Percentiles rank a stretch among this genome's conserved stretches.
These are phyloP conservation scores for Prietella phreatophila DNA, from an alignment of 2,113 vertebrate species.

Conservation along the genomic window DNA sequence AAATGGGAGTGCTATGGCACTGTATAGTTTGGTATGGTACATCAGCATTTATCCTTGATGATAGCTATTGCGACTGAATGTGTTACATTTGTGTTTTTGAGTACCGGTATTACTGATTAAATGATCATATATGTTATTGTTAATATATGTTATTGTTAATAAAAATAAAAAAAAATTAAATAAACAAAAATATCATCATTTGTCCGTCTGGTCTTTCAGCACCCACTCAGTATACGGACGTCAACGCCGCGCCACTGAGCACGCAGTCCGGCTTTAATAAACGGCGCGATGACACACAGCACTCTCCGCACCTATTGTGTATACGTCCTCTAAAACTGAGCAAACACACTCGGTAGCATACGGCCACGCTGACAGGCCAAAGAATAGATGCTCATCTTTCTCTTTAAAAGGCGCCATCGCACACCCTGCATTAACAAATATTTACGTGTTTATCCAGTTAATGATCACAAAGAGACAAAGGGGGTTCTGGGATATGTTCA, in stretches of 20 bases:
- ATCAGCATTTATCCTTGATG: neutral
- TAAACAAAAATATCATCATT: conserved; percentile 34
- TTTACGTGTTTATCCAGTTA: conserved; percentile 49
- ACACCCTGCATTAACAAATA: conserved; percentile 46
- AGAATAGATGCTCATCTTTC: conserved; percentile 56
- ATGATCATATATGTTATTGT: neutral
- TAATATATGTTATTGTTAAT: neutral
- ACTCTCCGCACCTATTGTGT: conserved; percentile 12
- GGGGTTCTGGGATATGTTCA: conserved; percentile 6
- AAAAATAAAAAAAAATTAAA: conserved; percentile 1
- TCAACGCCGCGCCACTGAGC: conserved; percentile 3
- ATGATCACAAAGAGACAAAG: conserved; percentile 38
- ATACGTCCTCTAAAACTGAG: conserved; percentile 35
- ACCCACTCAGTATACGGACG: conserved; percentile 16
- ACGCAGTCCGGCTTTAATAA: conserved; percentile 30
- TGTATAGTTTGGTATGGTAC: neutral
- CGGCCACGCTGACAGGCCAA: conserved; percentile 58
- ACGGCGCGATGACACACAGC: conserved; percentile 40
- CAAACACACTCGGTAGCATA: conserved; percentile 21
- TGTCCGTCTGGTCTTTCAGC: conserved; percentile 25
- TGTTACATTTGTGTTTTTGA: neutral
- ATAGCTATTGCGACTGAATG: neutral
- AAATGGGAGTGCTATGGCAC: neutral
- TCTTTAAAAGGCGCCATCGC: conserved; percentile 43
- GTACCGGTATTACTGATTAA: neutral